These are phyloP conservation scores for Cololabis saira DNA, from an alignment of 2,113 vertebrate species.

Conservation along the genomic window DNA sequence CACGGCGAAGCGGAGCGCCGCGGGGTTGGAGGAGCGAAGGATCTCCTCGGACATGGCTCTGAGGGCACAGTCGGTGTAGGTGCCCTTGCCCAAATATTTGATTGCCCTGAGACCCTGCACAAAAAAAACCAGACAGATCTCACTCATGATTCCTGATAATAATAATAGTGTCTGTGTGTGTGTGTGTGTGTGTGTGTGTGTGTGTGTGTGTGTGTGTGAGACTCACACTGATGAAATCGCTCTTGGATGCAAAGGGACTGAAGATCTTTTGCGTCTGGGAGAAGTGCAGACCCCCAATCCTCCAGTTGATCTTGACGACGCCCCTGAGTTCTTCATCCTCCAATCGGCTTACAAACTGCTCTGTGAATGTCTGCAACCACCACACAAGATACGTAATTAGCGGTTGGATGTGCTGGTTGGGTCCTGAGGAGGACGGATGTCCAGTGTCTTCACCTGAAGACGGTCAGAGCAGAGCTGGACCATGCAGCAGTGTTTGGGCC, in stretches of 20 bases:
- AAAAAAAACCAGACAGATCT: neutral
- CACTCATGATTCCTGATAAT: too few species aligned
- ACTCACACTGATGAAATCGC: slow-evolving; percentile 78
- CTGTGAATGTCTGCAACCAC: slow-evolving; percentile 77
- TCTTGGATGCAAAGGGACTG: slow-evolving; percentile 81
- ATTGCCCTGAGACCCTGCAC: slow-evolving; percentile 72
- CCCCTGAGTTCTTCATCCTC: slow-evolving; percentile 79
- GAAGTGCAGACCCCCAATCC: slow-evolving; percentile 93
- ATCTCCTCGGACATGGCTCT: slow-evolving; percentile 86
- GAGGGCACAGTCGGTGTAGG: slow-evolving; percentile 92
- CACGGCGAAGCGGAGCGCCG: slow-evolving; percentile 83
- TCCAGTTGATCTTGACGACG: slow-evolving; percentile 86
- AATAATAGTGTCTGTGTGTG: too few species aligned
- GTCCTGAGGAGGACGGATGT: too few species aligned
- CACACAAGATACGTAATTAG: slow-evolving; percentile 1
- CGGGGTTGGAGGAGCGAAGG: neutral
- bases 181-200: neutral
- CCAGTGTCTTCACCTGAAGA: too few species aligned
- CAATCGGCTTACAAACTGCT: slow-evolving; percentile 81
- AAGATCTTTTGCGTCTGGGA: slow-evolving; percentile 86
- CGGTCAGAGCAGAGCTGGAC: too few species aligned
- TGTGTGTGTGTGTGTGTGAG: neutral
- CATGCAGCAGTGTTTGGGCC: too few species aligned
- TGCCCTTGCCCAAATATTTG: slow-evolving; percentile 90
- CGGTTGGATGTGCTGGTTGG: too few species aligned